Percentiles rank a stretch among this genome's conserved stretches.
Conservation (phyloP, 2,113 vertebrate genomes). For the Tragulus kanchil region DNA sequence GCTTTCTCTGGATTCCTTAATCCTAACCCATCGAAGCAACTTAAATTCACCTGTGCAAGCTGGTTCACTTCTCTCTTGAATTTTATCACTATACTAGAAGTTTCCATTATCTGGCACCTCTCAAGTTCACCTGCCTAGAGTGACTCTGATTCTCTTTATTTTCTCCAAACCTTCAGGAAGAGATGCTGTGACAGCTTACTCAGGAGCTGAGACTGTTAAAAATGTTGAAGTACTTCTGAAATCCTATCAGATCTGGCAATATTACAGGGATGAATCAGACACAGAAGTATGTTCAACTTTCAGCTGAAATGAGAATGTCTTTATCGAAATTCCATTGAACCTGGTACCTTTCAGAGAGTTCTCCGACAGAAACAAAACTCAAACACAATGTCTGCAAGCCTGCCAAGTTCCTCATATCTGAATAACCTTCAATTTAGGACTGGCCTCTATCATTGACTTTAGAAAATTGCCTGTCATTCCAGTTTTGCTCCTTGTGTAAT, state of each 20-base stretch:
- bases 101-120: background rate
- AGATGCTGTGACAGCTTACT: constrained; percentile 57
- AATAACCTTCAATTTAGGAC: constrained; percentile 78
- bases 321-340: constrained; percentile 81
- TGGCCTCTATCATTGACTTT: constrained; percentile 42
- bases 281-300: constrained; percentile 69
- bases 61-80: background rate
- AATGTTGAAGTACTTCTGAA: constrained; percentile 61
- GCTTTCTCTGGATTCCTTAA: background rate
- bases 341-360: constrained; percentile 74
- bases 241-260: constrained; percentile 70
- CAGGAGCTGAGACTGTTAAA: constrained; percentile 59
- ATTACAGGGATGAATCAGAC: constrained; percentile 73
- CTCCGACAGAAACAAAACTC: constrained; percentile 71
- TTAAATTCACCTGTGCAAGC: background rate
- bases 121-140: constrained; percentile 18
- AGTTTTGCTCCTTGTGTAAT: constrained; percentile 66
- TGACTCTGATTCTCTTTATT: background rate
- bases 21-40: background rate
- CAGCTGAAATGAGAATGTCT: constrained; percentile 77
- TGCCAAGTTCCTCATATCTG: constrained; percentile 68
- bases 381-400: constrained; percentile 67
- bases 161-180: background rate
- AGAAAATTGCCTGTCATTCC: constrained; percentile 76
- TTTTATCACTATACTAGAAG: constrained; percentile 11